Evolutionary conservation across 1,140 invertebrate species (phyloP).

Genomic region (Micrasema longulum): DNA sequence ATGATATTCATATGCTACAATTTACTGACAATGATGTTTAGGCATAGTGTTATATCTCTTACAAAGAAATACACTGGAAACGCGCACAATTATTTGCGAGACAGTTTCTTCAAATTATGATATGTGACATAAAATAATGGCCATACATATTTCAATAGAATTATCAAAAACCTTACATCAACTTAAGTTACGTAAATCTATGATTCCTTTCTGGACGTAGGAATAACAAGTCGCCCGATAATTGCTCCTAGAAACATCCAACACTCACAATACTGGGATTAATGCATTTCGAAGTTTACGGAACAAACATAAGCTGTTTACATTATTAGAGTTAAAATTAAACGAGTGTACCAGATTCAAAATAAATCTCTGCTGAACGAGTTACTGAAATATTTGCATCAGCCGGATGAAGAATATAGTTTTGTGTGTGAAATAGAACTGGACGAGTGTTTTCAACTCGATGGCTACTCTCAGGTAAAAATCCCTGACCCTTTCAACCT

Average conservation of each 20-base stretch:
- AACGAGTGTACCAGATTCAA: too few relatives aligned
- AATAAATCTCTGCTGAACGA: too few relatives aligned
- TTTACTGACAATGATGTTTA: slow-evolving; percentile 39
- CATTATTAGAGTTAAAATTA: too few relatives aligned
- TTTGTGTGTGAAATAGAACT: too few relatives aligned
- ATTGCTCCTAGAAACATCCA: not conserved
- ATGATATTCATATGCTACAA: slow-evolving; percentile 43
- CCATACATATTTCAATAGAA: slow-evolving; percentile 12
- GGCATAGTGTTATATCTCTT: slow-evolving; percentile 13
- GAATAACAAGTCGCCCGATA: slow-evolving; percentile 11
- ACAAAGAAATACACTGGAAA: slow-evolving; percentile 18
- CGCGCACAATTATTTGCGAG: not conserved
- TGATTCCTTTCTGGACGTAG: slow-evolving; percentile 7
- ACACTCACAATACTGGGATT: not conserved
- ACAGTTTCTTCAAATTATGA: slow-evolving; percentile 13
- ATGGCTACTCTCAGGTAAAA: too few relatives aligned
- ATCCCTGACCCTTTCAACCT: too few relatives aligned
- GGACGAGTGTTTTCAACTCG: too few relatives aligned
- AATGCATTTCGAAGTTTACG: not conserved
- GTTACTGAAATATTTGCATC: too few relatives aligned
- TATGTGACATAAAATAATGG: slow-evolving; percentile 23
- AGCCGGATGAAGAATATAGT: too few relatives aligned
- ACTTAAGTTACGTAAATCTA: too few relatives aligned
- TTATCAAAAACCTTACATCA: slow-evolving; percentile 25
- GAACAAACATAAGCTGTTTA: too few relatives aligned